Percentiles rank a stretch among this genome's conserved stretches.
Conservation (phyloP, 2,888 invertebrate genomes). For the Drosophila prostipennis region DNA sequence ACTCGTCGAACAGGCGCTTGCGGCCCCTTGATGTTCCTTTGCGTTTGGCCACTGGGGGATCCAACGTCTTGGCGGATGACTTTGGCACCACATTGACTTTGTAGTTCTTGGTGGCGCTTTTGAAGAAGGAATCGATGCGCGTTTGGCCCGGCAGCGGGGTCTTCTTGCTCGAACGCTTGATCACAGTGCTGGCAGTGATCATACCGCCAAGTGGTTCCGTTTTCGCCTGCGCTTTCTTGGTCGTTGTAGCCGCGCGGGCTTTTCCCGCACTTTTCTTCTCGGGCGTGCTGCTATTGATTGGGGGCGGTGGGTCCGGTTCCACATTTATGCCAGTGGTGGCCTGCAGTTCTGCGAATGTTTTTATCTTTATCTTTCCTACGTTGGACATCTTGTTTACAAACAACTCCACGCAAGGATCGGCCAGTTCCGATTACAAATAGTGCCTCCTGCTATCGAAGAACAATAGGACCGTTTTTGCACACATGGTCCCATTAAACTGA, state of each 20-base stretch:
- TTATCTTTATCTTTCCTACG: constrained; percentile 62
- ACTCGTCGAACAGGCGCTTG: constrained; percentile 69
- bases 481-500: not conserved
- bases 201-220: not conserved
- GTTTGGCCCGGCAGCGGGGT: constrained; percentile 66
- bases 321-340: not conserved
- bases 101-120: constrained; percentile 63
- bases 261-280: constrained; percentile 50
- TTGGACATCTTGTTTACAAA: constrained; percentile 26
- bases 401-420: not conserved
- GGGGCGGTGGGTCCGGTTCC: not conserved
- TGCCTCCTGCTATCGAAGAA: too few species aligned
- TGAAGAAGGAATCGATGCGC: constrained; percentile 75
- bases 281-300: constrained; percentile 39
- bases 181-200: constrained; percentile 17
- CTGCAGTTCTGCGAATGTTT: constrained; percentile 49
- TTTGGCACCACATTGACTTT: constrained; percentile 44
- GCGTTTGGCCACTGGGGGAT: constrained; percentile 1
- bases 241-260: constrained; percentile 51
- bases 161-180: constrained; percentile 56
- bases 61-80: not conserved
- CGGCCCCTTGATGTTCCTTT: constrained; percentile 48
- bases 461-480: too few species aligned
- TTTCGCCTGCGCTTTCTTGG: constrained; percentile 41
- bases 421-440: not conserved